Evolutionary conservation across 2,888 invertebrate genomes (phyloP).

Genomic region (Zaprionus obscuricornis): DNA sequence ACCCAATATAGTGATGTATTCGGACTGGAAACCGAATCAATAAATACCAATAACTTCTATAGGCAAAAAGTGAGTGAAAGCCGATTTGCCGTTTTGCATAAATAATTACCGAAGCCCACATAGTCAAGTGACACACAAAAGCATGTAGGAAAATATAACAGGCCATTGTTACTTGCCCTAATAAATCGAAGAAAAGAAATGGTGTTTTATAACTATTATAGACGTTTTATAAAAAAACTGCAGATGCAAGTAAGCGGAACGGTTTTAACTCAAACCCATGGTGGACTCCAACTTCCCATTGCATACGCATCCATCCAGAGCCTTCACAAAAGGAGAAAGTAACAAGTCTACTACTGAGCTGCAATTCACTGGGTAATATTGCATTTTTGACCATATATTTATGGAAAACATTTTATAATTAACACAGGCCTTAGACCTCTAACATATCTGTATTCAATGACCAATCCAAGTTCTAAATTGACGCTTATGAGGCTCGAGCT

Average conservation of each 20-base stretch:
- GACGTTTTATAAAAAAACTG: too few relatives aligned
- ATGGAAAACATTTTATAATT: conserved; percentile 1
- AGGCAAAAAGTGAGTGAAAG: too few relatives aligned
- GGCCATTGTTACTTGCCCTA: too few relatives aligned
- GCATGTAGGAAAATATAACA: too few relatives aligned
- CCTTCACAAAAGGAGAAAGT: conserved; percentile 16
- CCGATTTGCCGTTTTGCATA: too few relatives aligned
- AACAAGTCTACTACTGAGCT: conserved; percentile 7
- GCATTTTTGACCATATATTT: not conserved
- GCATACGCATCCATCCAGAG: conserved; percentile 5
- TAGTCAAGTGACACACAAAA: too few relatives aligned
- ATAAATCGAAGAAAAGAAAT: too few relatives aligned
- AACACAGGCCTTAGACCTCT: conserved; percentile 8
- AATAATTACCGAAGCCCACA: too few relatives aligned
- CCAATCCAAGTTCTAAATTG: not conserved
- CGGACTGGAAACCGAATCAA: conserved; percentile 11
- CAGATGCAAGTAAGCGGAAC: conserved; percentile 1
- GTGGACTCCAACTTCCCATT: conserved; percentile 11
- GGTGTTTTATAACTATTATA: too few relatives aligned
- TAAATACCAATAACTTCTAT: not conserved
- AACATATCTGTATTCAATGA: not conserved
- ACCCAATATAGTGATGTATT: conserved; percentile 17
- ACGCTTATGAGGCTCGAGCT: not conserved
- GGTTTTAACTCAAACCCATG: conserved; percentile 14
- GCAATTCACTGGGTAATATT: not conserved